Evolutionary conservation across 92 coral and sea anemone genomes (phyloP), one percentile per base, ranked within the genome.

Genomic region (Pocillopora meandrina): DNA sequence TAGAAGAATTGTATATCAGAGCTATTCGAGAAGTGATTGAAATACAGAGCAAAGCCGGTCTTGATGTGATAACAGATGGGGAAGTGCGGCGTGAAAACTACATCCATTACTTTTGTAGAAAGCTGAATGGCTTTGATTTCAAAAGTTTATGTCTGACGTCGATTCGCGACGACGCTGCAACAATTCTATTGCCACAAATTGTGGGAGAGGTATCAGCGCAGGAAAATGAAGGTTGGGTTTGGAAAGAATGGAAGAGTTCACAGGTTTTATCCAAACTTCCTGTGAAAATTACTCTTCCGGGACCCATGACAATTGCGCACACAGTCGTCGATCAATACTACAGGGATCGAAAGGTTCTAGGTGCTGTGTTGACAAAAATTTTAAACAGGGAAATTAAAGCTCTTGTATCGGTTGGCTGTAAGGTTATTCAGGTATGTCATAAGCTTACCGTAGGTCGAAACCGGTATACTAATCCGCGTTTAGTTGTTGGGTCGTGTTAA

Each of bases 1-100:
- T 71, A 9, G 94, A 92, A 18, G 77, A 86, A 35, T 63, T 82
- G 42, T 63, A 89, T 58, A 66, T 20, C 60, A 90, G 85, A 76
- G 98, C 98, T 33, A 86, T 81, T 19, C 62, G 72, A 74, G 94
- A 95, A 65, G 84, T 83, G 12, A 58, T 92, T 34, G 73, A 81
- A 11, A 82, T 90, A 12, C 95, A 92, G 64, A 76, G 71, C 7
- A 86, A 83, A 5, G 76, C 90, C 58, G 95, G 95, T 71, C 80
- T 95, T 56, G 98, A 95, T 84, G 90, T 93, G 16, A 63, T 92
- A 19, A 95, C 98, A 15, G 98, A 95, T 82, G 98, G 98, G 12
- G 98, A 95, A 79, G 47, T 95, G 33, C 87, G 91, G 21, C 77
- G 98, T 56, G 98, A 95, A 64, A 88, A 80, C 63, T 93, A 93